These are phyloP conservation scores for Spea multiplicata DNA, from an alignment of 2,113 vertebrate genomes.

Conservation along the genomic window DNA sequence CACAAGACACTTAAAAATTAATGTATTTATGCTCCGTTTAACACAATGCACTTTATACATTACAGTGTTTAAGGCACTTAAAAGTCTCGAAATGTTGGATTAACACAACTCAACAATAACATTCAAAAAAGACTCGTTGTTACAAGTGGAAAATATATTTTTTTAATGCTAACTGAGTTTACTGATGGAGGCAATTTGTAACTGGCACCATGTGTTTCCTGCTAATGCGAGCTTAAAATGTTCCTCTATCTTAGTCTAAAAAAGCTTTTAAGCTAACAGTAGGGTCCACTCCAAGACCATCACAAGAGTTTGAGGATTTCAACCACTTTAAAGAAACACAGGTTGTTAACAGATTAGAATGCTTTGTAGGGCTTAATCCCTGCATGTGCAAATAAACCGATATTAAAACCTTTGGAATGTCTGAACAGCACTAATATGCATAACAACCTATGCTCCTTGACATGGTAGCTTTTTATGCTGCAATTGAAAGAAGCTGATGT, in stretches of 20 bases:
- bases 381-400: slow-evolving; percentile 44
- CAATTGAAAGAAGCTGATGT: slow-evolving; percentile 24
- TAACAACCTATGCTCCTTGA: slow-evolving; percentile 38
- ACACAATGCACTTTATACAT: slow-evolving; percentile 32
- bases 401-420: slow-evolving; percentile 47
- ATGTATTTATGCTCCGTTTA: slow-evolving; percentile 25
- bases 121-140: slow-evolving; percentile 27
- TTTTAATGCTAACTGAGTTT: slow-evolving; percentile 36
- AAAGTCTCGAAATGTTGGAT: slow-evolving; percentile 43
- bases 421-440: slow-evolving; percentile 40
- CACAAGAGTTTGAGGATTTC: slow-evolving; percentile 36
- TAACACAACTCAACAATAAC: slow-evolving; percentile 40
- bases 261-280: slow-evolving; percentile 49
- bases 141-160: slow-evolving; percentile 43
- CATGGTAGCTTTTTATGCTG: slow-evolving; percentile 11
- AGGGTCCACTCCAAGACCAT: slow-evolving; percentile 45
- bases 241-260: slow-evolving; percentile 36
- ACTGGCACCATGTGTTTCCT: slow-evolving; percentile 43
- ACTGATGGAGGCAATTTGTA: slow-evolving; percentile 40
- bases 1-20: slow-evolving; percentile 17
- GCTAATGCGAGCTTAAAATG: slow-evolving; percentile 32
- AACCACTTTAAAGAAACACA: slow-evolving; percentile 41
- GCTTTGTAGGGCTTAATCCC: slow-evolving; percentile 43
- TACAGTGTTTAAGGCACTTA: slow-evolving; percentile 42
- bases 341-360: slow-evolving; percentile 46